Conservation (phyloP, 2,888 invertebrate species). For the Barypeithes pellucidus region DNA sequence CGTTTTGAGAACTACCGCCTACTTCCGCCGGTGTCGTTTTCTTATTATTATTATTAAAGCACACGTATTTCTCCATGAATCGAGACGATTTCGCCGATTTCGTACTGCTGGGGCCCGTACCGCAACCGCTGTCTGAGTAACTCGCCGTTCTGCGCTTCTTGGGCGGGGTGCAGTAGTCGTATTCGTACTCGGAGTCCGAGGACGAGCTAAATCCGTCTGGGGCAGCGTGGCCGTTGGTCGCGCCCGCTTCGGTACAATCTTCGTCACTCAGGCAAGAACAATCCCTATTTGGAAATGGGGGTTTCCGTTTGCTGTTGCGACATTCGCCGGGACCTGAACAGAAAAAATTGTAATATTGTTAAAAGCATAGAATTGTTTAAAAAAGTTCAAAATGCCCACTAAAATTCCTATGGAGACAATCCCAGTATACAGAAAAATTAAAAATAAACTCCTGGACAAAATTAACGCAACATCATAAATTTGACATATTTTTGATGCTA, state of each 20-base stretch:
- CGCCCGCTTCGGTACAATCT: conserved; percentile 22
- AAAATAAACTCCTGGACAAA: too few species aligned
- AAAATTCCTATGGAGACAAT: too few species aligned
- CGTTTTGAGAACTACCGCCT: conserved; percentile 54
- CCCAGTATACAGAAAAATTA: too few species aligned
- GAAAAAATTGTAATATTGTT: too few species aligned
- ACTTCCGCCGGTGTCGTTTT: conserved; percentile 54
- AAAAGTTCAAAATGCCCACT: too few species aligned
- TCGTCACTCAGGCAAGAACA: conserved; percentile 30
- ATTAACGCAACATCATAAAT: too few species aligned
- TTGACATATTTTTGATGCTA: too few species aligned
- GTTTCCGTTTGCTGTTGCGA: conserved; percentile 23
- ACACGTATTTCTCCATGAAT: conserved; percentile 49
- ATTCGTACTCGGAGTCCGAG: conserved; percentile 67
- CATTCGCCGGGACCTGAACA: conserved; percentile 21
- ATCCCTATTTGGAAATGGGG: conserved; percentile 3
- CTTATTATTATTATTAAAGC: conserved; percentile 55
- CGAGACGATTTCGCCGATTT: conserved; percentile 23
- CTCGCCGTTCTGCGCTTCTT: conserved; percentile 63
- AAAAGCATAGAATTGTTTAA: too few species aligned
- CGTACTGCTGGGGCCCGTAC: conserved; percentile 65
- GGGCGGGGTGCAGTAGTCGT: conserved; percentile 64
- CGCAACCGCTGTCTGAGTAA: conserved; percentile 67
- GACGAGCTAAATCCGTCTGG: conserved; percentile 34
- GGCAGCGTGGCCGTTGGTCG: conserved; percentile 17